phyloP scores from a whole-genome alignment of 2,888 invertebrate genomes.

The Meandrusa payeni region DNA sequence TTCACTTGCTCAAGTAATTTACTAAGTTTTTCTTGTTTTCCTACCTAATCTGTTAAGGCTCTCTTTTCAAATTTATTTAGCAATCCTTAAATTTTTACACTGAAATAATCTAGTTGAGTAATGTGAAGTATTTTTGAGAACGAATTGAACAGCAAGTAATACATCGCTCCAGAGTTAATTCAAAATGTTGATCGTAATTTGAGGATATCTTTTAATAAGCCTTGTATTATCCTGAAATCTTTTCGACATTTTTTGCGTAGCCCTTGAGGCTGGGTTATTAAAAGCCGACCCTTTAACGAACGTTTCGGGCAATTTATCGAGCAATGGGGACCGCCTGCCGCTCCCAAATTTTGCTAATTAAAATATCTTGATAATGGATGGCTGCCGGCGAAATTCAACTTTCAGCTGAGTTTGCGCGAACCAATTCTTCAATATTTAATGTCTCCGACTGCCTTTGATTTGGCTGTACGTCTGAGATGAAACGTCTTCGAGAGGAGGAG shows the following conservation, averaged over 20 bases:
- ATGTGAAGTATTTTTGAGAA: too few species aligned
- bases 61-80: too few species aligned
- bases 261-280: slow-evolving; percentile 34
- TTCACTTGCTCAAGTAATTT: neutral
- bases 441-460: too few species aligned
- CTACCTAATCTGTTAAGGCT: neutral
- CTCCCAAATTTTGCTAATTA: slow-evolving; percentile 54
- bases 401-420: slow-evolving; percentile 8
- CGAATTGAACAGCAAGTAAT: too few species aligned
- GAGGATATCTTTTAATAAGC: slow-evolving; percentile 12
- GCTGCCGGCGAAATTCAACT: slow-evolving; percentile 18
- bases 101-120: too few species aligned
- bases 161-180: too few species aligned
- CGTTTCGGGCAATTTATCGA: slow-evolving; percentile 50
- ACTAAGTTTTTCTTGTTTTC: neutral
- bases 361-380: slow-evolving; percentile 51
- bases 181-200: slow-evolving; percentile 9
- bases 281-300: slow-evolving; percentile 31
- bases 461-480: too few species aligned
- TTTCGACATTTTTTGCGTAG: slow-evolving; percentile 25
- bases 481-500: too few species aligned
- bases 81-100: too few species aligned
- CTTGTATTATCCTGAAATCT: slow-evolving; percentile 6
- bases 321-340: slow-evolving; percentile 38
- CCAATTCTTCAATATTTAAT: slow-evolving; percentile 1